Percentiles rank a stretch among this genome's conserved stretches.
These are phyloP conservation scores for Tachypleus tridentatus DNA, from an alignment of 1,140 invertebrate species.

Conservation along the genomic window DNA sequence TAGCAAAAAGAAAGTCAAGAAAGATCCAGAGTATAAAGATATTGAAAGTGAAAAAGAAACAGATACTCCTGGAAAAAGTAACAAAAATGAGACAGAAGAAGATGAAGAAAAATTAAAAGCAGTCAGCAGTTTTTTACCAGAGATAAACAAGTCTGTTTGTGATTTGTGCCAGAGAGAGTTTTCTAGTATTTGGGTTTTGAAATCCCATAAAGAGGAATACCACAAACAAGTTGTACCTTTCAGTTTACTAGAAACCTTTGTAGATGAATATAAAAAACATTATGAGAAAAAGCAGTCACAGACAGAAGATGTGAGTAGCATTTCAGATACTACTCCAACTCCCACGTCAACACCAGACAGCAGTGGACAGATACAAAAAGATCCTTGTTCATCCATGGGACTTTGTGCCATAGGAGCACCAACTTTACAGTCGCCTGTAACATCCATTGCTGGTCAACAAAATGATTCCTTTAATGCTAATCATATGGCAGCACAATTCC, in stretches of 20 bases:
- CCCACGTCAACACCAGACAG: too few relatives aligned
- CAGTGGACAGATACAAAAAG: too few relatives aligned
- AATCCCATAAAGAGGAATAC: constrained; percentile 89
- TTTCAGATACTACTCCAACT: too few relatives aligned
- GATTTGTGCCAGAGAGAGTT: constrained; percentile 85
- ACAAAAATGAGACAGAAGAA: constrained; percentile 19
- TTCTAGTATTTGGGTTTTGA: constrained; percentile 88
- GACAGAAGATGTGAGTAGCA: too few relatives aligned
- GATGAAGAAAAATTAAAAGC: constrained; percentile 17
- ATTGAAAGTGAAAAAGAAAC: neutral
- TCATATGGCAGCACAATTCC: constrained; percentile 53
- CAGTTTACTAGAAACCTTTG: constrained; percentile 79
- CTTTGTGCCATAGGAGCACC: too few relatives aligned
- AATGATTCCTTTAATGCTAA: constrained; percentile 32
- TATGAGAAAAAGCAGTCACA: constrained; percentile 54
- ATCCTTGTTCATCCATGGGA: too few relatives aligned
- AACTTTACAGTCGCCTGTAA: too few relatives aligned
- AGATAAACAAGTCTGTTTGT: constrained; percentile 59
- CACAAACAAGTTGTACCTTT: constrained; percentile 81
- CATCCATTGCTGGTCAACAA: too few relatives aligned
- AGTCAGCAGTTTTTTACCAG: constrained; percentile 38
- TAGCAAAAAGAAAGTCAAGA: constrained; percentile 26
- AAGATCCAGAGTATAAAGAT: too few relatives aligned
- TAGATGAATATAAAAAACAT: constrained; percentile 73
- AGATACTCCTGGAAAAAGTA: constrained; percentile 6